These are phyloP conservation scores for Melieria crassipennis DNA, from an alignment of 2,888 invertebrate genomes.

Conservation along the genomic window DNA sequence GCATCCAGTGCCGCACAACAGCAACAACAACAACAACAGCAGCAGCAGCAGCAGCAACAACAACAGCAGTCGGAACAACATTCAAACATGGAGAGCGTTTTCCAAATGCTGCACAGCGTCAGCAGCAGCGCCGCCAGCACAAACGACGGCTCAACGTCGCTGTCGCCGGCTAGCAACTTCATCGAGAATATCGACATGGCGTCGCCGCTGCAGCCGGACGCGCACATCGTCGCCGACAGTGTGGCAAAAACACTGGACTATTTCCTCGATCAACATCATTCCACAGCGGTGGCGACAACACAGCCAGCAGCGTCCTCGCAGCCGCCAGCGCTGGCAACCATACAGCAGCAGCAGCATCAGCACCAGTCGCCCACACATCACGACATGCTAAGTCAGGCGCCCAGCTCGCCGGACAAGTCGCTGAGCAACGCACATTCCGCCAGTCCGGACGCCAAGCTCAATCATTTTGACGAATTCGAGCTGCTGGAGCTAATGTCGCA, in stretches of 20 bases:
- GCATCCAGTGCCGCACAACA: constrained; percentile 34
- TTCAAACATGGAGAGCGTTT: constrained; percentile 34
- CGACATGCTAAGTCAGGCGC: constrained; percentile 47
- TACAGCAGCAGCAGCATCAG: constrained; percentile 33
- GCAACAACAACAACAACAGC: constrained; percentile 40
- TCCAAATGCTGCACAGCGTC: constrained; percentile 28
- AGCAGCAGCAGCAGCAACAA: constrained; percentile 39
- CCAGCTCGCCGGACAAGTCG: constrained; percentile 16
- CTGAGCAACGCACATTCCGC: constrained; percentile 13
- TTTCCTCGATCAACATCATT: constrained; percentile 60
- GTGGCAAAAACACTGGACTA: constrained; percentile 63
- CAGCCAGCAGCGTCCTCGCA: constrained; percentile 30
- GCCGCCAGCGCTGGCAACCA: constrained; percentile 16
- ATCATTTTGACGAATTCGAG: constrained; percentile 65
- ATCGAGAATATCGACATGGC: constrained; percentile 63
- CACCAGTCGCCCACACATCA: constrained; percentile 47
- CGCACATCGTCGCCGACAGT: constrained; percentile 58
- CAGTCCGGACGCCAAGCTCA: constrained; percentile 54
- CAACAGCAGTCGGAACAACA: constrained; percentile 40
- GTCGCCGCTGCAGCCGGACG: constrained; percentile 59
- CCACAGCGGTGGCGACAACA: constrained; percentile 48
- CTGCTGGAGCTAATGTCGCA: constrained; percentile 65
- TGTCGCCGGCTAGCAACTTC: constrained; percentile 36
- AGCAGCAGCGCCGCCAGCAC: neutral
- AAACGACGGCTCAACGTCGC: neutral